Percentiles rank a stretch among this genome's conserved stretches.
phyloP scores from a whole-genome alignment of 2,888 invertebrate genomes.

The Andrena trimmerana region DNA sequence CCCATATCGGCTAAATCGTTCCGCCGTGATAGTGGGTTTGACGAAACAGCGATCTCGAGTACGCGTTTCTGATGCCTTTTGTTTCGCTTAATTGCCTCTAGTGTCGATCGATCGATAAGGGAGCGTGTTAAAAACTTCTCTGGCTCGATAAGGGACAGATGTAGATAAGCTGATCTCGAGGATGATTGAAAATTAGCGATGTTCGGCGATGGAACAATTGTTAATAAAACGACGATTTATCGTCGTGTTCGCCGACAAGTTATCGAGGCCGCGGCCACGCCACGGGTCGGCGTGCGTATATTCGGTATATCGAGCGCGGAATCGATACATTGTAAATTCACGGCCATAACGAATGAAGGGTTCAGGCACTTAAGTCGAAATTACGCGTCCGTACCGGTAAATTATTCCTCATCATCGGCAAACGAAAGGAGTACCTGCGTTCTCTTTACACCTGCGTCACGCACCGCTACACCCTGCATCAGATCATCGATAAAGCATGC shows the following conservation, averaged over 20 bases:
- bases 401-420: constrained; percentile 56
- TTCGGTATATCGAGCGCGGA: constrained; percentile 7
- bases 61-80: constrained; percentile 4
- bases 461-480: constrained; percentile 36
- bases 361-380: constrained; percentile 36
- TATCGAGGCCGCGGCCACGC: neutral
- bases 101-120: constrained; percentile 16
- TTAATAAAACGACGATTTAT: constrained; percentile 23
- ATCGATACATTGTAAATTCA: constrained; percentile 45
- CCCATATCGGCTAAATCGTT: constrained; percentile 22
- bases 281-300: neutral
- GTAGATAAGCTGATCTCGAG: neutral
- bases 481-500: constrained; percentile 54
- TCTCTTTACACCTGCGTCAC: constrained; percentile 61
- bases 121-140: neutral
- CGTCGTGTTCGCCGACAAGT: neutral
- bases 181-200: constrained; percentile 17
- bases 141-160: neutral
- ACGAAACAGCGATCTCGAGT: constrained; percentile 14
- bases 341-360: constrained; percentile 28
- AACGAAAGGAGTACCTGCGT: constrained; percentile 24
- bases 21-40: constrained; percentile 8
- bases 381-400: constrained; percentile 48
- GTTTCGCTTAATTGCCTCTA: neutral
- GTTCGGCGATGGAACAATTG: constrained; percentile 16